These are phyloP conservation scores for Tetropium fuscum DNA, from an alignment of 2,888 invertebrate species.

Conservation along the genomic window DNA sequence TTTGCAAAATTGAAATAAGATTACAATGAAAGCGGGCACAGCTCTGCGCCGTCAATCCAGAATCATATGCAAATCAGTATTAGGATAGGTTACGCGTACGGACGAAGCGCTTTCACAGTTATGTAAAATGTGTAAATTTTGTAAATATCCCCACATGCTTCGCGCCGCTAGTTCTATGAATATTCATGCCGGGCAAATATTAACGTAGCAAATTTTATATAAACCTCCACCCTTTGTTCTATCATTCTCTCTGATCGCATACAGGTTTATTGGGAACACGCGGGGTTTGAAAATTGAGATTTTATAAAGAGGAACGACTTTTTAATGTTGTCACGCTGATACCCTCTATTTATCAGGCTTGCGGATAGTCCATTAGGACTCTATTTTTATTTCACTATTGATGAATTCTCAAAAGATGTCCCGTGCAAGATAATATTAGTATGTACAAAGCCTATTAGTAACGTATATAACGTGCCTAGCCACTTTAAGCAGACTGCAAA, in stretches of 20 bases:
- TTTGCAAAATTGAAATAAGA: conserved; percentile 21
- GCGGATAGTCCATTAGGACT: too few species aligned
- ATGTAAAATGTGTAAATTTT: conserved; percentile 56
- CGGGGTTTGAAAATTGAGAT: not conserved
- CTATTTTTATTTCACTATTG: too few species aligned
- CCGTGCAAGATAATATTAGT: too few species aligned
- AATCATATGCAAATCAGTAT: conserved; percentile 44
- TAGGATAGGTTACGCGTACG: conserved; percentile 43
- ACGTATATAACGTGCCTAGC: too few species aligned
- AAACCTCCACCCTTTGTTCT: conserved; percentile 41
- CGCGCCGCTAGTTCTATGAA: conserved; percentile 48
- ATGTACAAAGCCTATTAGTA: too few species aligned
- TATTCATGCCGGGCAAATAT: conserved; percentile 53
- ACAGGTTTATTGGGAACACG: conserved; percentile 24
- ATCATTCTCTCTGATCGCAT: conserved; percentile 27
- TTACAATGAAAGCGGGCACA: conserved; percentile 34
- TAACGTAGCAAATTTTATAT: conserved; percentile 45
- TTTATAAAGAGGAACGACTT: not conserved
- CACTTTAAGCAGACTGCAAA: too few species aligned
- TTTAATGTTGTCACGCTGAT: too few species aligned
- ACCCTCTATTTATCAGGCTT: too few species aligned
- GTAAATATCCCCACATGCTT: conserved; percentile 53
- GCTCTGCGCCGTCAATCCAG: conserved; percentile 35
- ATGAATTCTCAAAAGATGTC: too few species aligned
- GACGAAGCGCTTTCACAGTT: conserved; percentile 39